Base-by-base conservation (phyloP, 2,888 invertebrate genomes). In the Chirona hameri region DNA sequence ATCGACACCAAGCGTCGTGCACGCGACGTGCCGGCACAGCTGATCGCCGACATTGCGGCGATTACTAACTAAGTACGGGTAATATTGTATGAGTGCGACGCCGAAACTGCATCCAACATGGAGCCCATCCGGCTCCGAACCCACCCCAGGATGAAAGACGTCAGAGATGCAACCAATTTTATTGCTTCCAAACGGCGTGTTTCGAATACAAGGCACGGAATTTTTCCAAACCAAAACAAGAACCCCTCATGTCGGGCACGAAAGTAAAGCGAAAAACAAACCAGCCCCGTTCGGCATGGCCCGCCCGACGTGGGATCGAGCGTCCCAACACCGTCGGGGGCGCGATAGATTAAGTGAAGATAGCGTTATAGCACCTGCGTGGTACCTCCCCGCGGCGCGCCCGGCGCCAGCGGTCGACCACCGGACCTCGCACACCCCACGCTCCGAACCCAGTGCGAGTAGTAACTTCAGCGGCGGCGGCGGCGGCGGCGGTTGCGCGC, bases 361-460 rank as follows among this genome's bases (percentile, higher is more conserved):
- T 15, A 52, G 52, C 52, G 18, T 52, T 52, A 52, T 4, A 52
- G 5, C 5, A 15, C 7, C 52, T 18, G 52, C 12, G 39, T 39
- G 39, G 39, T 52, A 18, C 52, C 52, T 12, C 52, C 52, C 52
- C 15, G 24, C 60, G 12, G 65, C 65, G n/a, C n/a, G 12, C n/a
- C 2, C 65, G 5, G 65, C 65, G 27, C 65, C 57, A 57, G 21
- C 57, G 21, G 24, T 18, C 57, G 24, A 21, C 24, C 57, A 24
- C 21, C 55, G 55, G 55, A 55, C 57, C 21, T 18, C 57, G 57
- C 21, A 18, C 21, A 24, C 57, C 57, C 24, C 82, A 81, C 39
- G 94, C 95, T 86, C 92, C 91, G 87, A 93, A 94, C 82, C 94
- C 90, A 81, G 94, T 94, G 12, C 92, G 91, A 86, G 93, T 92